Evolutionary conservation across 2,888 invertebrate genomes (phyloP).

Genomic region (Athalia circularis): DNA sequence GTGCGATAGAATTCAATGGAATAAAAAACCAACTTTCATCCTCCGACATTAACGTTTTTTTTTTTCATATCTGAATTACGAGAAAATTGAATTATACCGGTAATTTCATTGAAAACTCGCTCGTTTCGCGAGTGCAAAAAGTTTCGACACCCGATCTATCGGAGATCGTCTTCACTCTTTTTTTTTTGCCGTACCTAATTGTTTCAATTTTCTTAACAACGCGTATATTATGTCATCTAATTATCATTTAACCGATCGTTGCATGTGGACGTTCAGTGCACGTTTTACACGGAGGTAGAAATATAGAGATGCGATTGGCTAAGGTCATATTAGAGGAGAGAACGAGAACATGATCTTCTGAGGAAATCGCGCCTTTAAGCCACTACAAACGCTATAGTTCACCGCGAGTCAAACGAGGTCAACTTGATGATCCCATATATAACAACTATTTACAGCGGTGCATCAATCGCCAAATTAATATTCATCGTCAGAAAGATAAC

Average conservation of each 20-base stretch:
- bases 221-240: conserved; percentile 13
- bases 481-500: conserved; percentile 19
- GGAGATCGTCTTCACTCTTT: background rate
- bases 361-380: conserved; percentile 23
- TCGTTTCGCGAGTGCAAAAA: background rate
- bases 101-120: no score
- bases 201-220: background rate
- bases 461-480: conserved; percentile 38
- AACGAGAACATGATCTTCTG: background rate
- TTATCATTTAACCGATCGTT: conserved; percentile 18
- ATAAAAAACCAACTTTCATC: no score
- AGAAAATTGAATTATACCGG: no score
- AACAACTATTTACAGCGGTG: conserved; percentile 15
- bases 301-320: no score
- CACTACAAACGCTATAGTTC: background rate
- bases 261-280: no score
- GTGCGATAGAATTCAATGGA: no score
- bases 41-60: background rate
- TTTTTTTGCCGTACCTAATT: background rate
- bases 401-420: conserved; percentile 37
- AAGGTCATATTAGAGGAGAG: no score
- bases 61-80: no score
- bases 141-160: background rate
- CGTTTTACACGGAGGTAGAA: no score
- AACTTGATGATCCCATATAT: conserved; percentile 8